These are phyloP conservation scores for Sebastes taczanowskii DNA, from an alignment of 2,797 vertebrate genomes.

Conservation along the genomic window DNA sequence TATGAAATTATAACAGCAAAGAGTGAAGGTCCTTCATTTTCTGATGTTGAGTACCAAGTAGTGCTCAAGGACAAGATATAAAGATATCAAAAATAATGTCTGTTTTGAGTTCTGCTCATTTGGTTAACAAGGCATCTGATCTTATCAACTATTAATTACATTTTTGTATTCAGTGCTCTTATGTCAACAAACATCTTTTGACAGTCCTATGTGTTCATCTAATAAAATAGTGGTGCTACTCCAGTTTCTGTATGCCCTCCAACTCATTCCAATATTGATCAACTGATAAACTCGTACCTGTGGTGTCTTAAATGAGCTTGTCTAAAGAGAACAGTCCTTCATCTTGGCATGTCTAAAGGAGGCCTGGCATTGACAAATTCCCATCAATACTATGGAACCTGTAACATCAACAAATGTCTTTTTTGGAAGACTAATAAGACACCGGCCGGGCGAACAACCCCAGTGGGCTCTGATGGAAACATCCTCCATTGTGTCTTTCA, in stretches of 20 bases:
- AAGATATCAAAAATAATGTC: not conserved
- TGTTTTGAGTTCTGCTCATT: not conserved
- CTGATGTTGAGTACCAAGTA: not conserved
- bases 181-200: not conserved
- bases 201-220: not conserved
- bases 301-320: not conserved
- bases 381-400: not conserved
- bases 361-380: not conserved
- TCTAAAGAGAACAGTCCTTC: not conserved
- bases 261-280: not conserved
- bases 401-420: not conserved
- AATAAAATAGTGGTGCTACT: not conserved
- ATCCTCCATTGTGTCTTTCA: not conserved
- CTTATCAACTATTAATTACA: not conserved
- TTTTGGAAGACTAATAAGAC: not conserved
- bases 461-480: not conserved
- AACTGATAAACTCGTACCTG: not conserved
- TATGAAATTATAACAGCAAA: not conserved
- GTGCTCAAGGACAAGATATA: not conserved
- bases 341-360: not conserved
- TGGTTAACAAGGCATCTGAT: not conserved
- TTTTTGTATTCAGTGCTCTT: not conserved
- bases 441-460: not conserved
- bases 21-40: not conserved
- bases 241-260: not conserved